Evolutionary conservation across 2,888 invertebrate genomes (phyloP), one percentile per base, ranked within the genome.

Genomic region (Agonopterix heracliana): DNA sequence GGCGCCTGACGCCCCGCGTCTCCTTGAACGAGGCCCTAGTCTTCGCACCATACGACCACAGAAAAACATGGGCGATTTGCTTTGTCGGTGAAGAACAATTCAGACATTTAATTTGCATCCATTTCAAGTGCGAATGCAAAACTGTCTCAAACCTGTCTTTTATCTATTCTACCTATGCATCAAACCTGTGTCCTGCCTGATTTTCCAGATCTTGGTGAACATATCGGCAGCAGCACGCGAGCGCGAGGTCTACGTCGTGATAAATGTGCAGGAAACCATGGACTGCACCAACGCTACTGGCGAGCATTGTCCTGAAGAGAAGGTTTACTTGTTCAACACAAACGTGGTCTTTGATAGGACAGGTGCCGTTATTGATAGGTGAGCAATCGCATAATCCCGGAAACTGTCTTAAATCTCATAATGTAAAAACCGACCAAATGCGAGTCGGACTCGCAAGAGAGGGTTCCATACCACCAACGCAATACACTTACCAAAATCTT

Each of bases 341-440:
- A 93, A 96, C 65, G 92, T 96, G 0, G 95, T 92, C 0, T 93
- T 95, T 59, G 91, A 95, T 68, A 89, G 94, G 47, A 78, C 79
- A n/a, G 96, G 96, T 0, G 80, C 82, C 1, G 85, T 96, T 12
- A 86, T 95, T 9, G 92, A 94, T 9, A 91, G 91, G 90, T 94
- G 43, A 52, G 51, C 38, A 26, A 26, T 26, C 3, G 17, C 17
- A 17, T 3, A 17, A 17, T 3, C 9, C 17, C 3, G 3, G 2
- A 17, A 17, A 17, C 17, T 17, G 17, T 17, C 4, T 17, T 17
- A 17, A 80, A 69, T 17, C 3, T 17, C 17, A 17, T 17, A 17
- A 2, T 17, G 17, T 1, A 17, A 17, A 17, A 17, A 17, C 3
- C 2, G 3, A 4, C 17, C 17, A 17, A 17, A 4, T 2, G 17